Evolutionary conservation across 2,113 vertebrate species (phyloP).

Genomic region (Sitta europaea): DNA sequence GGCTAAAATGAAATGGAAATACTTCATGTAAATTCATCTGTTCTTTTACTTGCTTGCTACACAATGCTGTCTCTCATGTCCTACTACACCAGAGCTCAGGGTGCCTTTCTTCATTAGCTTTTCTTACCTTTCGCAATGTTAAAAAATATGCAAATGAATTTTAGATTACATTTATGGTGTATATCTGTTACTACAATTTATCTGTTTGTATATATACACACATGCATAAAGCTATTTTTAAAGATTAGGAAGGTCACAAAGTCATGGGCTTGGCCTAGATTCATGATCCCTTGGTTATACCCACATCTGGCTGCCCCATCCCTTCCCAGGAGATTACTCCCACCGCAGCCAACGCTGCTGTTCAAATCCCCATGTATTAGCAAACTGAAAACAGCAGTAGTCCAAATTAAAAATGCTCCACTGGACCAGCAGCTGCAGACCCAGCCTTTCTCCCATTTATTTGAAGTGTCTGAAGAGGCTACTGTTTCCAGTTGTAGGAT

Average conservation of each 20-base stretch:
- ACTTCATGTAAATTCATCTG: not conserved
- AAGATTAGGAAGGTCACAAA: slow-evolving; percentile 45
- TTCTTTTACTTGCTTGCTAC: not conserved
- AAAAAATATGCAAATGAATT: not conserved
- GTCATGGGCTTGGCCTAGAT: slow-evolving; percentile 46
- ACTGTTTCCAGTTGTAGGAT: not conserved
- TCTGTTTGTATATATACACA: not conserved
- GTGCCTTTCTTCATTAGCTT: not conserved
- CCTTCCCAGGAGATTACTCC: not conserved
- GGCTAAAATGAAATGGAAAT: not conserved
- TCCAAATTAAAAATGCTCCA: not conserved
- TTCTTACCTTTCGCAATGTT: not conserved
- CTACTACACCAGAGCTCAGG: not conserved
- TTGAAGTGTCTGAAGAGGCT: not conserved
- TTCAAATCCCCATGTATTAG: slow-evolving; percentile 15
- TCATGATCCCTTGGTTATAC: slow-evolving; percentile 16
- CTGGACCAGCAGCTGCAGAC: not conserved
- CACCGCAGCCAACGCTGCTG: not conserved
- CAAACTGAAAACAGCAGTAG: not conserved
- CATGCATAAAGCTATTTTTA: slow-evolving; percentile 18
- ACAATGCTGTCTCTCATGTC: not conserved
- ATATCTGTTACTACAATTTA: not conserved
- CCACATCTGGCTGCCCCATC: not conserved
- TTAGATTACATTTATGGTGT: not conserved
- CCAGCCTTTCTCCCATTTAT: not conserved